Evolutionary conservation across 2,113 vertebrate species (phyloP).

Genomic region (Petromus typicus): DNA sequence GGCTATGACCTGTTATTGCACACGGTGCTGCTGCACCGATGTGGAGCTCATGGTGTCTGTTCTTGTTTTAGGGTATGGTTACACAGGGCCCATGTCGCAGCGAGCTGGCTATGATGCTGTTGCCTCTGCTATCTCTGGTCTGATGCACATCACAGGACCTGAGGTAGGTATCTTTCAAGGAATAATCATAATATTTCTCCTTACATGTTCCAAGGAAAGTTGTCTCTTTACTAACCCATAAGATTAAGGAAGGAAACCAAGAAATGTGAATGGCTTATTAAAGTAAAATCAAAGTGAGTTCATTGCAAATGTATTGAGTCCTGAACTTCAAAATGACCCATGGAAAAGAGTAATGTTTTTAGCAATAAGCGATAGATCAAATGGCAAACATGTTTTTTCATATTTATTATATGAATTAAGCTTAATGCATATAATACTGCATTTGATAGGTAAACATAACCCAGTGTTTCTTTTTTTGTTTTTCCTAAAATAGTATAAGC

Average conservation of each 20-base stretch:
- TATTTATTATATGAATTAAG: background rate
- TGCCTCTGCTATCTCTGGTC: conserved; percentile 94
- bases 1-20: background rate
- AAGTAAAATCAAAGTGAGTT: background rate
- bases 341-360: conserved; percentile 34
- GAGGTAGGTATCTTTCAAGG: conserved; percentile 88
- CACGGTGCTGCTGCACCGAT: background rate
- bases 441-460: background rate
- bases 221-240: background rate
- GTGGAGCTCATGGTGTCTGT: background rate
- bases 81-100: conserved; percentile 92
- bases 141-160: conserved; percentile 96
- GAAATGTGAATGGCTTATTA: background rate
- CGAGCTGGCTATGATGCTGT: conserved; percentile 95
- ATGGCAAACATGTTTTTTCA: background rate
- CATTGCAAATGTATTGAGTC: background rate
- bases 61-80: conserved; percentile 92
- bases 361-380: background rate
- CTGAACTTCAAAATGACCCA: background rate
- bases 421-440: background rate
- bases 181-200: background rate
- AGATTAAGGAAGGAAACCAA: conserved; percentile 35
- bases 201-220: background rate
- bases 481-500: background rate
- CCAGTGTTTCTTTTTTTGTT: background rate